Conservation (phyloP, 2,888 invertebrate genomes). For the Stegophylla sp. region DNA sequence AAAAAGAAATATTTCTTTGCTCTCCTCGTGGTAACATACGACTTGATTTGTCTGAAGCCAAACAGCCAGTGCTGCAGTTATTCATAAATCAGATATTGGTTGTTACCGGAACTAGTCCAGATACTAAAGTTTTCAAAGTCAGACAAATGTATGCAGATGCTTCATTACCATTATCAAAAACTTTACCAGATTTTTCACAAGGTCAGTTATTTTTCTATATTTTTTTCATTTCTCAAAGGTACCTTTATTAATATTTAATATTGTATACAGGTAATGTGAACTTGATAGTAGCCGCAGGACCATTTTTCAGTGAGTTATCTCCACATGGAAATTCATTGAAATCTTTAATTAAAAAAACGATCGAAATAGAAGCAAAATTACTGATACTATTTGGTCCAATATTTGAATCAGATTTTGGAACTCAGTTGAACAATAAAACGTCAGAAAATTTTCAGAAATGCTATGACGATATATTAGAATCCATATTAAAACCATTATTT, state of each 20-base stretch:
- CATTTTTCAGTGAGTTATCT: slow-evolving; percentile 39
- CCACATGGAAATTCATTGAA: slow-evolving; percentile 38
- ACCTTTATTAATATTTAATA: too few species aligned
- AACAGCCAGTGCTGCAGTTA: neutral
- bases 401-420: slow-evolving; percentile 37
- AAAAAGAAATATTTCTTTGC: slow-evolving; percentile 39
- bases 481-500: slow-evolving; percentile 37
- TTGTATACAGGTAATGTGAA: slow-evolving; percentile 27
- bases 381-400: slow-evolving; percentile 32
- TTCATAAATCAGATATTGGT: slow-evolving; percentile 42
- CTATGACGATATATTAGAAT: slow-evolving; percentile 44
- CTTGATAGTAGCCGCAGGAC: slow-evolving; percentile 38
- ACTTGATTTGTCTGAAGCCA: slow-evolving; percentile 35
- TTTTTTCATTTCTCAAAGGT: neutral
- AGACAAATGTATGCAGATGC: slow-evolving; percentile 22
- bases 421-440: slow-evolving; percentile 24
- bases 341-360: slow-evolving; percentile 31
- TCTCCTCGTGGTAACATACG: slow-evolving; percentile 13
- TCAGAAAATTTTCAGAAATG: slow-evolving; percentile 37
- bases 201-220: slow-evolving; percentile 10
- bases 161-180: neutral
- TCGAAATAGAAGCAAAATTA: neutral
- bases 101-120: slow-evolving; percentile 30
- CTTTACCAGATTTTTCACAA: slow-evolving; percentile 23
- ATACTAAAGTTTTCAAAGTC: slow-evolving; percentile 39